These are phyloP conservation scores for Psammodynastes pulverulentus DNA, from an alignment of 2,113 vertebrate species.

Conservation along the genomic window DNA sequence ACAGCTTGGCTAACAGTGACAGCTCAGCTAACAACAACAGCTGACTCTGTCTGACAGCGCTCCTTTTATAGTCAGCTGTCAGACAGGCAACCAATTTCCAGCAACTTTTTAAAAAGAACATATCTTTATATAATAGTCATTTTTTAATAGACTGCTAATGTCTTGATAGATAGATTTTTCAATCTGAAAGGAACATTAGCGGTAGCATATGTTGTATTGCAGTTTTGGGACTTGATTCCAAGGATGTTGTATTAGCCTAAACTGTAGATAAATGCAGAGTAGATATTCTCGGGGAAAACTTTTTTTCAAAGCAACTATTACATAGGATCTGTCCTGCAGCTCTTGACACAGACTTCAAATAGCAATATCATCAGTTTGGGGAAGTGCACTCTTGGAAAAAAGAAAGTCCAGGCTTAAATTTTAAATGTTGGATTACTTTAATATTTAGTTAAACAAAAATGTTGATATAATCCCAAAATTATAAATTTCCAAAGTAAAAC, in stretches of 20 bases:
- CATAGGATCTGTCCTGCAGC: not conserved
- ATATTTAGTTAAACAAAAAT: not conserved
- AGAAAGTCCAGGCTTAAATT: not conserved
- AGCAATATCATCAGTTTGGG: rapidly evolving
- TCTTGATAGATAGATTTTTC: not conserved
- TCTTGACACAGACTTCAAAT: not conserved
- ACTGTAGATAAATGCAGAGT: not conserved
- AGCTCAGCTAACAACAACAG: too few relatives aligned
- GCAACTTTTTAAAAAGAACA: not conserved
- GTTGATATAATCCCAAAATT: not conserved
- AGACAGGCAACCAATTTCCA: not conserved
- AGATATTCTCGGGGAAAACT: not conserved
- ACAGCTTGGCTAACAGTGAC: too few relatives aligned
- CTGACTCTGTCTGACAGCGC: too few relatives aligned
- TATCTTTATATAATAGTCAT: not conserved
- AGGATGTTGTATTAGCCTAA: not conserved
- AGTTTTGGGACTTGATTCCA: not conserved
- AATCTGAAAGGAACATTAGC: not conserved
- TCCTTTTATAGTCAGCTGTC: too few relatives aligned
- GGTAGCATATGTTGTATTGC: not conserved
- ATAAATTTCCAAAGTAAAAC: not conserved
- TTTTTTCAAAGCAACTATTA: not conserved
- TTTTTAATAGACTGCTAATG: not conserved
- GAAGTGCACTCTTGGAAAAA: not conserved
- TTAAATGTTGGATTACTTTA: not conserved